Evolutionary conservation across 1,140 invertebrate species (phyloP).

Genomic region (Frieseomelitta varia): DNA sequence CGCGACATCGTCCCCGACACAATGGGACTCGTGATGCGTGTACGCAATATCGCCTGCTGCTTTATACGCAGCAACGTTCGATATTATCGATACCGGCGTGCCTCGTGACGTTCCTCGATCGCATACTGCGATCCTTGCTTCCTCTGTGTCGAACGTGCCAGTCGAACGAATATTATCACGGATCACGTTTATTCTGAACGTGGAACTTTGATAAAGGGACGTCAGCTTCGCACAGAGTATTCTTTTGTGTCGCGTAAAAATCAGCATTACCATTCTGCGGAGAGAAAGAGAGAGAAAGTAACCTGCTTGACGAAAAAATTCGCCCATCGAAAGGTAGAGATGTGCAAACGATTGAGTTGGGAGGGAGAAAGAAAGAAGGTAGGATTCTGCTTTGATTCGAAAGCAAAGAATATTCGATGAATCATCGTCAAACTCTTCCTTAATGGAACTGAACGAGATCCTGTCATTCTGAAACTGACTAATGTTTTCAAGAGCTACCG

Average conservation of each 20-base stretch:
- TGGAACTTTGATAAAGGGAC: neutral
- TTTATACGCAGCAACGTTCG: slow-evolving; percentile 22
- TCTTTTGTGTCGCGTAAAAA: neutral
- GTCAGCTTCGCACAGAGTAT: neutral
- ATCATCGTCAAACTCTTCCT: neutral
- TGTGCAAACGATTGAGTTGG: neutral
- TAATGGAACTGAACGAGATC: neutral
- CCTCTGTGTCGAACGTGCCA: neutral
- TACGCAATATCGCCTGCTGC: slow-evolving; percentile 43
- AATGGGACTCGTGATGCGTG: slow-evolving; percentile 56
- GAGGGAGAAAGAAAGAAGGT: too few relatives aligned
- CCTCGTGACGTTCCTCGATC: neutral
- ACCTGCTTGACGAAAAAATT: neutral
- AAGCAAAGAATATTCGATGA: neutral
- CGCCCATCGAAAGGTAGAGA: neutral
- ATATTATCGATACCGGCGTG: slow-evolving; percentile 4
- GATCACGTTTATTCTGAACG: too few relatives aligned
- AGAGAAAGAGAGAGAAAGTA: neutral
- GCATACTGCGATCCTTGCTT: neutral
- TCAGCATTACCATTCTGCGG: neutral
- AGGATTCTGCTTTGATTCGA: neutral
- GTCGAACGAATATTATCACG: neutral
- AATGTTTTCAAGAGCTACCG: too few relatives aligned
- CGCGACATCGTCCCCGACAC: slow-evolving; percentile 18
- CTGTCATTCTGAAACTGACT: neutral